A percentile compares a stretch with the other conserved stretches of the same genome.
phyloP scores from a whole-genome alignment of 2,113 vertebrate species.

The Phainopepla nitens region DNA sequence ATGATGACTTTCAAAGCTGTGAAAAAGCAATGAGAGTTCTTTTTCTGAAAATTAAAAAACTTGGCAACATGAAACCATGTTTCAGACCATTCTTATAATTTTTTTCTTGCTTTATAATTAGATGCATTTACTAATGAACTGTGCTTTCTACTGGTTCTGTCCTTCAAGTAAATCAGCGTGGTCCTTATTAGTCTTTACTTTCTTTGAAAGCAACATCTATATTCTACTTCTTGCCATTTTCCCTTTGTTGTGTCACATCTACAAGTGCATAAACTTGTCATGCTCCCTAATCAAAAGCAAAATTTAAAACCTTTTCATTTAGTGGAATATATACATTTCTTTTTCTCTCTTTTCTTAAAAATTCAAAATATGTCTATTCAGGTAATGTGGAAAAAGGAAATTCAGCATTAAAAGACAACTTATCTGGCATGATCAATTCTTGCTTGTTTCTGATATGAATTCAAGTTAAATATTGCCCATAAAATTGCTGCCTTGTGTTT shows the following conservation, averaged over 20 bases:
- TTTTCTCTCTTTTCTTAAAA: neutral
- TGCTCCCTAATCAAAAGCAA: neutral
- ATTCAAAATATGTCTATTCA: neutral
- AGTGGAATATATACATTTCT: neutral
- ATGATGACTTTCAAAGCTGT: neutral
- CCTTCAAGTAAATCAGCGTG: neutral
- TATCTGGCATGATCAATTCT: neutral
- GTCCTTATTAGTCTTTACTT: neutral
- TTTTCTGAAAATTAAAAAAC: neutral
- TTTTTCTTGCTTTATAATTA: neutral
- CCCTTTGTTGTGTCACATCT: constrained; percentile 10
- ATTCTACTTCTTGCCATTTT: neutral
- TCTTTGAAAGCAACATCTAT: neutral
- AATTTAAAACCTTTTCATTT: neutral
- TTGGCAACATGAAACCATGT: neutral
- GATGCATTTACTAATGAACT: neutral
- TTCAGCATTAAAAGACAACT: neutral
- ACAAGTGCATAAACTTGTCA: neutral
- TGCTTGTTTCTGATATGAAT: neutral
- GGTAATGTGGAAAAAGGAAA: neutral
- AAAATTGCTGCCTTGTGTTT: neutral
- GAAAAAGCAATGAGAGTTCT: neutral
- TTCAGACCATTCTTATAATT: neutral
- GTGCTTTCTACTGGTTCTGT: neutral
- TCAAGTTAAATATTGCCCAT: neutral